phyloP scores from a whole-genome alignment of 2,113 vertebrate genomes.

The Ceyx melanurus region DNA sequence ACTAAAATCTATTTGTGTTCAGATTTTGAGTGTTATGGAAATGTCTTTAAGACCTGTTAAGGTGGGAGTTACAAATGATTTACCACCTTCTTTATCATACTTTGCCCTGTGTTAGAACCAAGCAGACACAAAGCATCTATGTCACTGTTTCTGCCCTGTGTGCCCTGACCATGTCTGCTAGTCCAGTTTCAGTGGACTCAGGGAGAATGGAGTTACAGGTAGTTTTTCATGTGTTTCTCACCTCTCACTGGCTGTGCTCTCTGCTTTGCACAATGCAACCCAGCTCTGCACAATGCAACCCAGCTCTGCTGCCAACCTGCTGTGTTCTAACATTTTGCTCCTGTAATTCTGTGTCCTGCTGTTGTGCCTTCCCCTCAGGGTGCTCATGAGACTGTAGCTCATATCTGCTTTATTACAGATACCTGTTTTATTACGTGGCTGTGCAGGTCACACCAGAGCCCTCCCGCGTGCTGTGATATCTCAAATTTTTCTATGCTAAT shows the following conservation, averaged over 20 bases:
- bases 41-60: neutral
- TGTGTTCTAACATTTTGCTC: neutral
- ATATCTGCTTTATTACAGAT: neutral
- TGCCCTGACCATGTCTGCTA: neutral
- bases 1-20: neutral
- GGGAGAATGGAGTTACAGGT: neutral
- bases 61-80: neutral
- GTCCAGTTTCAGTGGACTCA: neutral
- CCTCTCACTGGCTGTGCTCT: neutral
- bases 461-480: neutral
- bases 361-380: neutral
- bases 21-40: neutral
- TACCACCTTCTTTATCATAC: neutral
- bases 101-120: neutral
- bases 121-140: neutral
- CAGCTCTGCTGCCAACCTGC: neutral
- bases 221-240: neutral
- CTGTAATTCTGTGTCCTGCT: neutral
- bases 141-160: neutral
- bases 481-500: neutral
- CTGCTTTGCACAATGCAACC: neutral
- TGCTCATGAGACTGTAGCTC: neutral
- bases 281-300: neutral
- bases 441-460: neutral
- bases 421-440: neutral